phyloP scores from a whole-genome alignment of 2,113 vertebrate species.

The Pungitius pungitius region DNA sequence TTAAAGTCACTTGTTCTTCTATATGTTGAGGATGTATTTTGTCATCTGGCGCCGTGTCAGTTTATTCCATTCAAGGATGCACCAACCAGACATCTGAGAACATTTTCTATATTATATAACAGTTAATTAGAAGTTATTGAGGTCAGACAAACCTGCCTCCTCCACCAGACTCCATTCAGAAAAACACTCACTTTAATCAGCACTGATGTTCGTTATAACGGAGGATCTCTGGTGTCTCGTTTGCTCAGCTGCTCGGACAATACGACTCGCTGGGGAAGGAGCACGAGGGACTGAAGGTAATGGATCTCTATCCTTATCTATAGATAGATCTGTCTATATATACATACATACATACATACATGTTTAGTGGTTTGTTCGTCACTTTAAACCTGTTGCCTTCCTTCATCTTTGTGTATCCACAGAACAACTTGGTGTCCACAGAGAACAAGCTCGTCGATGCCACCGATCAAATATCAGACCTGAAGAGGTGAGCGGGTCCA shows the following conservation, averaged over 20 bases:
- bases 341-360: neutral
- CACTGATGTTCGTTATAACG: neutral
- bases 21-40: neutral
- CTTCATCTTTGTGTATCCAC: neutral
- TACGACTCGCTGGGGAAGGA: slow-evolving; percentile 91
- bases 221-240: slow-evolving; percentile 18
- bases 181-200: neutral
- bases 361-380: neutral
- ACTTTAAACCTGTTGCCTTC: neutral
- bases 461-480: slow-evolving; percentile 87
- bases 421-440: slow-evolving; percentile 88
- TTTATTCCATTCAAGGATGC: neutral
- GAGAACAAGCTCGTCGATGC: slow-evolving; percentile 91
- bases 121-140: no score
- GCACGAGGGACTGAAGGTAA: slow-evolving; percentile 90
- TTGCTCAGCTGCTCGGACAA: slow-evolving; percentile 87
- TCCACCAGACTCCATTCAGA: neutral
- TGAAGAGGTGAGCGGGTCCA: slow-evolving; percentile 88
- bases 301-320: neutral
- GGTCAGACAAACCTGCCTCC: neutral
- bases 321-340: no score
- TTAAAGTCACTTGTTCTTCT: neutral
- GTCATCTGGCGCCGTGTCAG: neutral
- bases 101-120: no score
- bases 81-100: neutral